Conservation (phyloP, 2,797 vertebrate species). For the Clarias laeviceps region DNA sequence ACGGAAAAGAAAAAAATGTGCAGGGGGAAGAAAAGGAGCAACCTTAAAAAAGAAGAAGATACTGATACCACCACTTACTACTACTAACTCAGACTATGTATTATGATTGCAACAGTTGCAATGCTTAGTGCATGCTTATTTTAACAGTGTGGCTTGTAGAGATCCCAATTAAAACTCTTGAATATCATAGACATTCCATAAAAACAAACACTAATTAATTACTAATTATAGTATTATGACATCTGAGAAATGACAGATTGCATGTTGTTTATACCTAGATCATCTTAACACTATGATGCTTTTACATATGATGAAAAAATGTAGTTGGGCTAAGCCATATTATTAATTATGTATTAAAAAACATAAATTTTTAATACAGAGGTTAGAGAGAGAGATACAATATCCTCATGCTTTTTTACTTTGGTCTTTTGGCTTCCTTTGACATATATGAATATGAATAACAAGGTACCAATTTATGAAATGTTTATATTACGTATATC, state of each 20-base stretch:
- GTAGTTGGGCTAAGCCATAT: neutral
- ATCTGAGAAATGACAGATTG: neutral
- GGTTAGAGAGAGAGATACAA: neutral
- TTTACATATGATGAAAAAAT: neutral
- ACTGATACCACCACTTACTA: too few species aligned
- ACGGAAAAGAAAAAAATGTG: too few species aligned
- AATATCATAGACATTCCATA: neutral
- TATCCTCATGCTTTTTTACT: neutral
- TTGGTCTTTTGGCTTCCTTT: neutral
- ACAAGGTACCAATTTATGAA: constrained; percentile 18
- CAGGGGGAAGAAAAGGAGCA: too few species aligned
- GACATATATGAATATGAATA: constrained; percentile 10
- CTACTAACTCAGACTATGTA: too few species aligned
- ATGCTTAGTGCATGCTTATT: too few species aligned
- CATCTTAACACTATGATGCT: neutral
- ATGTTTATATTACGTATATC: constrained; percentile 12
- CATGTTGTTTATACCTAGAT: neutral
- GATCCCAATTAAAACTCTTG: neutral
- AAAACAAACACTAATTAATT: neutral
- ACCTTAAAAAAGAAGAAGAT: too few species aligned
- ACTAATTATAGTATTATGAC: neutral
- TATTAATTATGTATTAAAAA: neutral
- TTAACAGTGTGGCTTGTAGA: too few species aligned
- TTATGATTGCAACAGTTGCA: too few species aligned
- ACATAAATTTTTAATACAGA: neutral